Percentiles rank a stretch among this genome's conserved stretches.
phyloP scores from a whole-genome alignment of 2,113 vertebrate genomes.

The Taurulus bubalis region DNA sequence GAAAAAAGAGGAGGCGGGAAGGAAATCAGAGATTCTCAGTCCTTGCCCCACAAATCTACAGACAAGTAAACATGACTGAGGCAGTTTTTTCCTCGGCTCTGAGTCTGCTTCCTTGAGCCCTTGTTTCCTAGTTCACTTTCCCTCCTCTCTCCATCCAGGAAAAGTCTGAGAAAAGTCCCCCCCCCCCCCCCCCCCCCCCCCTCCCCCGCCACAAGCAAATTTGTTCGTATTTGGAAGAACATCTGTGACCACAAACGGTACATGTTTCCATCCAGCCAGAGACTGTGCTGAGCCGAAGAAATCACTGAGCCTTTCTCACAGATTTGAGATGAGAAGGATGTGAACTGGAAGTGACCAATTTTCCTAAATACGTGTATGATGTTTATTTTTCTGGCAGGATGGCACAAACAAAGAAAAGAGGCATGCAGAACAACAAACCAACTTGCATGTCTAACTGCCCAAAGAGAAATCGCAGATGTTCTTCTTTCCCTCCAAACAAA shows the following conservation, averaged over 20 bases:
- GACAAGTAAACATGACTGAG: slow-evolving; percentile 76
- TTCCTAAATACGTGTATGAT: slow-evolving; percentile 42
- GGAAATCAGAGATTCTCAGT: slow-evolving; percentile 72
- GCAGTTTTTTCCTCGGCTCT: slow-evolving; percentile 52
- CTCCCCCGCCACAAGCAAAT: neutral
- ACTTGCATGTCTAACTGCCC: slow-evolving; percentile 48
- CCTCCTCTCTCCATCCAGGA: slow-evolving; percentile 9
- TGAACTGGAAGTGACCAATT: slow-evolving; percentile 59
- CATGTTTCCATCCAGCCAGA: slow-evolving; percentile 31
- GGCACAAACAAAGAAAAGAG: slow-evolving; percentile 36
- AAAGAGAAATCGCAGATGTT: slow-evolving; percentile 76
- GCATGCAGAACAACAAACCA: slow-evolving; percentile 49
- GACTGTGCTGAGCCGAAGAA: slow-evolving; percentile 39
- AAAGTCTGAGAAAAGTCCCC: slow-evolving; percentile 23
- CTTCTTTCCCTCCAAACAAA: slow-evolving; percentile 66
- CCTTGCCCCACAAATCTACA: slow-evolving; percentile 67
- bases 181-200: neutral
- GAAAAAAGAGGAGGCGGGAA: slow-evolving; percentile 63
- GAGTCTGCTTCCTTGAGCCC: slow-evolving; percentile 3
- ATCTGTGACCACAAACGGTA: neutral
- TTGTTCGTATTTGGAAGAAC: slow-evolving; percentile 17
- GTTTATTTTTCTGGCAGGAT: slow-evolving; percentile 29
- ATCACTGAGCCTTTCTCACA: slow-evolving; percentile 55
- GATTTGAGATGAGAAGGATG: slow-evolving; percentile 57
- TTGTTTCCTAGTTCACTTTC: slow-evolving; percentile 32